These are phyloP conservation scores for Notoglanidium macrostoma DNA, from an alignment of 2,797 vertebrate species.

Conservation along the genomic window DNA sequence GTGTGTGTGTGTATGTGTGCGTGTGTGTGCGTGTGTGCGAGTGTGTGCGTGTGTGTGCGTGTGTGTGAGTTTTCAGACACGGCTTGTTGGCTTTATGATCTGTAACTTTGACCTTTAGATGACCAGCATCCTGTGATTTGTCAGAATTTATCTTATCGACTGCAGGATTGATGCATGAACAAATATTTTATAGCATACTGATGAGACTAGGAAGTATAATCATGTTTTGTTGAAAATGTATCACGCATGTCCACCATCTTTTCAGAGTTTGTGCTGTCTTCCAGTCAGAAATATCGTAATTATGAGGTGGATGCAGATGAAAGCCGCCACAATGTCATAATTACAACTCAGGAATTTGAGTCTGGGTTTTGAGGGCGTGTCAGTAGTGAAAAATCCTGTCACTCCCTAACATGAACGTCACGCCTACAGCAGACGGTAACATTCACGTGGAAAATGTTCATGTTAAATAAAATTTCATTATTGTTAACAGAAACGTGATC, in stretches of 20 bases:
- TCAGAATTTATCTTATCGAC: constrained; percentile 8
- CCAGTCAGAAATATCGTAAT: neutral
- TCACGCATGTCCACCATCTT: neutral
- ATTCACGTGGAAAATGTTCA: neutral
- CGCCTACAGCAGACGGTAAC: neutral
- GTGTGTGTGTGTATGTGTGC: too few relatives aligned
- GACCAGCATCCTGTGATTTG: constrained; percentile 25
- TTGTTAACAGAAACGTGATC: neutral
- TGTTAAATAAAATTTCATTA: too few relatives aligned
- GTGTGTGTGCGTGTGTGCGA: too few relatives aligned
- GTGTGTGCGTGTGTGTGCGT: too few relatives aligned
- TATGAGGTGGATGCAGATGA: neutral
- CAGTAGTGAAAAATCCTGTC: neutral
- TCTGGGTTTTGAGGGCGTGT: neutral
- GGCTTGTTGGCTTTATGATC: constrained; percentile 24
- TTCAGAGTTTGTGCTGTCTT: neutral
- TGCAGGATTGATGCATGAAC: constrained; percentile 12
- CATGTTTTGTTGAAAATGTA: neutral
- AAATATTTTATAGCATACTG: neutral
- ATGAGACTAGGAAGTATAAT: neutral
- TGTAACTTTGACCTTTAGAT: constrained; percentile 33
- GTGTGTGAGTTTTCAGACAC: constrained; percentile 30
- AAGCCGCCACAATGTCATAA: neutral
- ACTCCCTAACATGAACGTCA: neutral
- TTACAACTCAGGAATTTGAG: neutral